Percentiles rank a stretch among this genome's conserved stretches.
phyloP scores from a whole-genome alignment of 2,888 invertebrate genomes.

The Furcula furcula region DNA sequence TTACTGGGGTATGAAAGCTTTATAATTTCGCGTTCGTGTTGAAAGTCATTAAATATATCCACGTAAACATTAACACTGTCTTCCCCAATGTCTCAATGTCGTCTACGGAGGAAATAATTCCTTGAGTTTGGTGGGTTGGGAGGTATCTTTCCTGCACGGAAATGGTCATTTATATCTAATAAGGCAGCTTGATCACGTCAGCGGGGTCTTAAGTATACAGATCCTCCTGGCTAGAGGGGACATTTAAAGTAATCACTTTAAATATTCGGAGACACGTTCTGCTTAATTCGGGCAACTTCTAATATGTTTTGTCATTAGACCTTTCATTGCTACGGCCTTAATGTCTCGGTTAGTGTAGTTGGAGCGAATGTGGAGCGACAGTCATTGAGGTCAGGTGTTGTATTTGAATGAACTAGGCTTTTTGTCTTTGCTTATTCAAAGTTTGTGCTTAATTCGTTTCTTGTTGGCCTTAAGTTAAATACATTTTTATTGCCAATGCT shows the following conservation, averaged over 20 bases:
- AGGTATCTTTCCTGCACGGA: slow-evolving; percentile 15
- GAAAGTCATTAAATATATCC: slow-evolving; percentile 18
- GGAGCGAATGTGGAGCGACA: slow-evolving; percentile 20
- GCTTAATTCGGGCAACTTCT: slow-evolving; percentile 45
- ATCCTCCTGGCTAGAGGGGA: slow-evolving; percentile 39
- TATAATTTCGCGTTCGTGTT: slow-evolving; percentile 22
- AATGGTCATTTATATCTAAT: slow-evolving; percentile 38
- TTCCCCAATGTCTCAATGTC: slow-evolving; percentile 26
- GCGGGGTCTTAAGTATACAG: slow-evolving; percentile 39
- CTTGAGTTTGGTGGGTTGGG: slow-evolving; percentile 16
- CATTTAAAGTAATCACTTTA: slow-evolving; percentile 43
- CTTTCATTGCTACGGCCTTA: slow-evolving; percentile 32
- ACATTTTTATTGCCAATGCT: too few relatives aligned
- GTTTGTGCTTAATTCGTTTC: neutral
- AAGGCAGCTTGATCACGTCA: slow-evolving; percentile 39
- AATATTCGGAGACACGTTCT: slow-evolving; percentile 41
- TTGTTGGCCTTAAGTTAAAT: neutral
- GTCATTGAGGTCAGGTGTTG: slow-evolving; percentile 29
- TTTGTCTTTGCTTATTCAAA: neutral
- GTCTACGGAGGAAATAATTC: slow-evolving; percentile 23
- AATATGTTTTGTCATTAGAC: slow-evolving; percentile 42
- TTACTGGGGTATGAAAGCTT: slow-evolving; percentile 5
- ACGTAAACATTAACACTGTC: slow-evolving; percentile 19
- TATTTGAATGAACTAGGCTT: slow-evolving; percentile 1
- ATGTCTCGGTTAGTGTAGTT: slow-evolving; percentile 19